A percentile compares a stretch with the other conserved stretches of the same genome.
Conservation (phyloP, 2,797 vertebrate genomes). For the Helostoma temminkii region DNA sequence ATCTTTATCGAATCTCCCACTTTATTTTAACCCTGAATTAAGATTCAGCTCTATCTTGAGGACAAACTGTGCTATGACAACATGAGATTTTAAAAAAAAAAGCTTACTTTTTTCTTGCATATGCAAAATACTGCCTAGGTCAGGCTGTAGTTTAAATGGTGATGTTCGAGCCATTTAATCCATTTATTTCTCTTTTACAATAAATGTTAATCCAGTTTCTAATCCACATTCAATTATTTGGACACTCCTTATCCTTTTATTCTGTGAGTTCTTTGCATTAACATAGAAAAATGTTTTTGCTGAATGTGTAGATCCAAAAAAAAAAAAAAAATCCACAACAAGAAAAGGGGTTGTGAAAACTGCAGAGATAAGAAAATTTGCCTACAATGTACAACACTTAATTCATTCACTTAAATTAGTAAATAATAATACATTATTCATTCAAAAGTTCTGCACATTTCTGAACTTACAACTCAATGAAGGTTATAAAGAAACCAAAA, state of each 20-base stretch:
- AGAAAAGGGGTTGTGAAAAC: background rate
- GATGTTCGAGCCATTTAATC: constrained; percentile 21
- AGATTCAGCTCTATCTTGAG: constrained; percentile 19
- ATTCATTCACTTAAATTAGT: too few relatives aligned
- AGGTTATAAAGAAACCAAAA: too few relatives aligned
- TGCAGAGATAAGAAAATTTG: too few relatives aligned
- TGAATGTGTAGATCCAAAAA: background rate
- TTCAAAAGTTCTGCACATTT: too few relatives aligned
- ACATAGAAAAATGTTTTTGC: background rate
- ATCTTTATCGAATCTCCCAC: too few relatives aligned
- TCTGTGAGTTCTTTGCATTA: background rate
- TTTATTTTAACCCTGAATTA: too few relatives aligned
- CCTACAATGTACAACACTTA: too few relatives aligned
- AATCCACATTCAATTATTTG: constrained; percentile 2
- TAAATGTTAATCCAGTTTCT: background rate
- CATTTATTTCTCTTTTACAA: constrained; percentile 8
- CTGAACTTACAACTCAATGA: too few relatives aligned
- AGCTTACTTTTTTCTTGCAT: too few relatives aligned
- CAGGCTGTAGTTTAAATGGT: constrained; percentile 41
- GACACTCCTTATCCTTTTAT: background rate
- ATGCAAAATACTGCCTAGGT: constrained; percentile 39
- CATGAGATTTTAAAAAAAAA: too few relatives aligned
- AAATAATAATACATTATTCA: too few relatives aligned
- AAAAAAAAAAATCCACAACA: background rate
- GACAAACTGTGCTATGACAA: constrained; percentile 9